Conservation (phyloP, 1,140 invertebrate genomes). For the Drosophila pseudoobscura region DNA sequence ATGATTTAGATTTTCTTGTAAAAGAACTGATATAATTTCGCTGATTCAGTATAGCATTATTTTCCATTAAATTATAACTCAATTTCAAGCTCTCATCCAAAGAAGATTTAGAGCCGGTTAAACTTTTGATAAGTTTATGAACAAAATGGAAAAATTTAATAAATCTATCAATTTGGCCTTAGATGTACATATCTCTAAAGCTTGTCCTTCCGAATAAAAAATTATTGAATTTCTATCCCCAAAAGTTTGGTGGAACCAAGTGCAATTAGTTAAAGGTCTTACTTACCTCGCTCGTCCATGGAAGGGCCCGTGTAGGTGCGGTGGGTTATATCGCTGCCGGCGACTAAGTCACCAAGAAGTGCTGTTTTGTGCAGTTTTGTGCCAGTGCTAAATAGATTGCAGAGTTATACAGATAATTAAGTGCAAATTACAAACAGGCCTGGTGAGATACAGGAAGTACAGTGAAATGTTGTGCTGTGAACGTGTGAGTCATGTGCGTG, state of each 20-base stretch:
- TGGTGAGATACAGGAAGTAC: conserved; percentile 8
- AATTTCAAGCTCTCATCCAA: no score
- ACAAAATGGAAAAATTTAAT: no score
- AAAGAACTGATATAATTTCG: no score
- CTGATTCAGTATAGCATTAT: no score
- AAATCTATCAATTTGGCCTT: no score
- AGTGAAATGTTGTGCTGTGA: conserved; percentile 1
- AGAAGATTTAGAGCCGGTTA: no score
- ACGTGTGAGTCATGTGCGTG: conserved; percentile 16
- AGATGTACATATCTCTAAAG: no score
- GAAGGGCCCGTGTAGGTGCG: conserved; percentile 69
- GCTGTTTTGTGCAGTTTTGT: conserved; percentile 76
- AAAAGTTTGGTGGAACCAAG: background rate
- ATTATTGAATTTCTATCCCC: no score
- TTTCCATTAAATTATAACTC: no score
- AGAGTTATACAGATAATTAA: conserved; percentile 49
- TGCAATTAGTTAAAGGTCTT: conserved; percentile 15
- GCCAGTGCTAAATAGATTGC: conserved; percentile 70
- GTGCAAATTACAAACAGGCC: conserved; percentile 49
- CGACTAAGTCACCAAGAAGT: conserved; percentile 70
- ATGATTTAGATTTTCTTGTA: no score
- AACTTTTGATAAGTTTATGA: no score
- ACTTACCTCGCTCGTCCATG: conserved; percentile 81
- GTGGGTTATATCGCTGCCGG: conserved; percentile 80
- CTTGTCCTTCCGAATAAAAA: no score